Evolutionary conservation across 2,888 invertebrate genomes (phyloP), one percentile per base, ranked within the genome.

Genomic region (Oscheius onirici): DNA sequence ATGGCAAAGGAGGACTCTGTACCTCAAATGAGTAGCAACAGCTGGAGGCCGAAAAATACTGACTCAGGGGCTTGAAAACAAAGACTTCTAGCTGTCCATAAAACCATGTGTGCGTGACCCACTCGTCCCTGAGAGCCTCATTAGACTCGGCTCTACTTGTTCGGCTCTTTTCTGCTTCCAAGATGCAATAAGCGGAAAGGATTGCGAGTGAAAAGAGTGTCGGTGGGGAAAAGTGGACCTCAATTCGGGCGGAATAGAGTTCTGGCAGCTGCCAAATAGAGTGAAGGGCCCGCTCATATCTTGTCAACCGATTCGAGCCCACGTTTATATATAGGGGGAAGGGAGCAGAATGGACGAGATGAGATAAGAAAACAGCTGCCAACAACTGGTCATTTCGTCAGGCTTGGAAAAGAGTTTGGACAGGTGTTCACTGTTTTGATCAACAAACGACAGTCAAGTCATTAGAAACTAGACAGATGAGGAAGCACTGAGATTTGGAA

Each of bases 151-250:
- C 22, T 26, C 17, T 15, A 41, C 11, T 41, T 8, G n/a, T n/a
- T 20, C 43, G 22, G 1, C 15, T 13, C 34, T 40, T 41, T 24
- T 15, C 26, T 15, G 20, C 26, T n/a, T 15, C 22, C 11, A 24
- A 20, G 63, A 63, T 63, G 63, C 63, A 63, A 63, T 63, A 63
- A 63, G 63, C 63, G 63, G 49, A 63, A 63, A 49, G 63, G 63
- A 63, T 63, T 63, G 63, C 24, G 46, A 20, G 26, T 34, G 34
- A 34, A 34, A 34, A 8, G 34, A 34, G 58, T 8, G 41, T 40
- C 24, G 43, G n/a, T 49, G 26, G 49, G 20, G 49, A 49, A 58
- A 63, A 63, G 49, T 63, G 63, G 63, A 34, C 34, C 63, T 63
- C 63, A 63, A 63, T 26, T 63, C 63, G 46, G 49, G 46, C 46